Evolutionary conservation across 2,888 invertebrate species (phyloP).

Genomic region (Micropterix aruncella): DNA sequence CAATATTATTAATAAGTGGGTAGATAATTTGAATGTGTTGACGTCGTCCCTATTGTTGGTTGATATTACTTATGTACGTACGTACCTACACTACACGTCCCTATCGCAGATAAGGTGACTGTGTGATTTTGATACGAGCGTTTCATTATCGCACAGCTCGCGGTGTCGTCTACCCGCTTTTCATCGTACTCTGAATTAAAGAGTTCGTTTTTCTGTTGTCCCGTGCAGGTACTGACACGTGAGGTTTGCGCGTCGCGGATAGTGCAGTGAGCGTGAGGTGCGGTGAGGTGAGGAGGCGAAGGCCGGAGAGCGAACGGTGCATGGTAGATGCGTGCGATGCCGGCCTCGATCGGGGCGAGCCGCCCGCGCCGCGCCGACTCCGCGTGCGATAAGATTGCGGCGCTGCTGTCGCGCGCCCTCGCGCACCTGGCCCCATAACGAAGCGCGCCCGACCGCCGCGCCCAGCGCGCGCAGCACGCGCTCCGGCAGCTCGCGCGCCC

Average conservation of each 20-base stretch:
- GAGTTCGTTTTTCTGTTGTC: background rate
- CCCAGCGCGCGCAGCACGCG: conserved; percentile 5
- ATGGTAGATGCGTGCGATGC: conserved; percentile 24
- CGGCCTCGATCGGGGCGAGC: conserved; percentile 9
- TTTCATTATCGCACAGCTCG: too few relatives aligned
- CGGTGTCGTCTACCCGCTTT: too few relatives aligned
- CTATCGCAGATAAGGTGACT: too few relatives aligned
- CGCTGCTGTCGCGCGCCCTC: background rate
- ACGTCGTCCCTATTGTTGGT: too few relatives aligned
- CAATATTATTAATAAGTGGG: too few relatives aligned
- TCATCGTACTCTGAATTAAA: too few relatives aligned
- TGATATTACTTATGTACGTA: too few relatives aligned
- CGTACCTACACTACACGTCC: too few relatives aligned
- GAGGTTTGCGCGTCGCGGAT: conserved; percentile 3
- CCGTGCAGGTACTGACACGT: conserved; percentile 1
- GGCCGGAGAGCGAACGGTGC: conserved; percentile 25
- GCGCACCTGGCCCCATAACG: conserved; percentile 6
- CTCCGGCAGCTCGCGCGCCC: conserved; percentile 35
- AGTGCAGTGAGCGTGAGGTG: conserved; percentile 6
- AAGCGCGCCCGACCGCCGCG: conserved; percentile 7
- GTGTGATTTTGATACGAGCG: too few relatives aligned
- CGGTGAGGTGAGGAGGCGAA: conserved; percentile 10
- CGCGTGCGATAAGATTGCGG: conserved; percentile 1
- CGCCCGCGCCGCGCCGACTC: conserved; percentile 4
- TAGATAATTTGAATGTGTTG: too few relatives aligned